These are phyloP conservation scores for Desmophyllum pertusum DNA, from an alignment of 92 coral and sea anemone genomes.

Conservation along the genomic window DNA sequence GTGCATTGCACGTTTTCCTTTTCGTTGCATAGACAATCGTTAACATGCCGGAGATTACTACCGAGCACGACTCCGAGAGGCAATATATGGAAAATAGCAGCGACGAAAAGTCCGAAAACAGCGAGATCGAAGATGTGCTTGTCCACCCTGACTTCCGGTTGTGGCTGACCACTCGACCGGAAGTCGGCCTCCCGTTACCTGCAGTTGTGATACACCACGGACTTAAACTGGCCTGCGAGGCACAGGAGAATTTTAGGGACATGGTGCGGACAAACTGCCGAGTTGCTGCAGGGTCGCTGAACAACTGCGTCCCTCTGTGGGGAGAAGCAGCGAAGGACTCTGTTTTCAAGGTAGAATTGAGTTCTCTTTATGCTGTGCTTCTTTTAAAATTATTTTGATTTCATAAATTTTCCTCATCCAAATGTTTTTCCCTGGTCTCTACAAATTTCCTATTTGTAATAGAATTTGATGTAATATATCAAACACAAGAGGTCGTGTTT, in stretches of 20 bases:
- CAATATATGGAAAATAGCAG: not conserved
- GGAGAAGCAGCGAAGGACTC: conserved; percentile 33
- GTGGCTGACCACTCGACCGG: conserved; percentile 79
- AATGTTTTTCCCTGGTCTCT: too few relatives aligned
- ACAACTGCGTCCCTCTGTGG: conserved; percentile 56
- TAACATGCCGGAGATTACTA: not conserved
- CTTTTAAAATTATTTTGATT: too few relatives aligned
- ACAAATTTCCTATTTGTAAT: too few relatives aligned
- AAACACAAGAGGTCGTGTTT: too few relatives aligned
- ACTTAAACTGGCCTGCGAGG: conserved; percentile 92
- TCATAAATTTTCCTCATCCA: too few relatives aligned
- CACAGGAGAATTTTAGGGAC: conserved; percentile 61
- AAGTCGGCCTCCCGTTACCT: conserved; percentile 77
- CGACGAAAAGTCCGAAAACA: not conserved
- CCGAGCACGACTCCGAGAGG: not conserved
- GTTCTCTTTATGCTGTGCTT: not conserved
- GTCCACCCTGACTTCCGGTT: conserved; percentile 90
- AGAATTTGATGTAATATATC: too few relatives aligned
- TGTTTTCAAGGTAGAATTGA: conserved; percentile 69
- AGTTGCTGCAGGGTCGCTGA: conserved; percentile 58
- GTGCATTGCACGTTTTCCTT: not conserved
- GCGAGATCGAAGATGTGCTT: conserved; percentile 8
- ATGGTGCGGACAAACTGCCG: conserved; percentile 54
- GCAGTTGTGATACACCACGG: conserved; percentile 89
- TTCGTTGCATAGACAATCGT: conserved; percentile 7